Percentiles rank a stretch among this genome's conserved stretches.
phyloP scores from a whole-genome alignment of 2,888 invertebrate species.

The Plebejus argus region DNA sequence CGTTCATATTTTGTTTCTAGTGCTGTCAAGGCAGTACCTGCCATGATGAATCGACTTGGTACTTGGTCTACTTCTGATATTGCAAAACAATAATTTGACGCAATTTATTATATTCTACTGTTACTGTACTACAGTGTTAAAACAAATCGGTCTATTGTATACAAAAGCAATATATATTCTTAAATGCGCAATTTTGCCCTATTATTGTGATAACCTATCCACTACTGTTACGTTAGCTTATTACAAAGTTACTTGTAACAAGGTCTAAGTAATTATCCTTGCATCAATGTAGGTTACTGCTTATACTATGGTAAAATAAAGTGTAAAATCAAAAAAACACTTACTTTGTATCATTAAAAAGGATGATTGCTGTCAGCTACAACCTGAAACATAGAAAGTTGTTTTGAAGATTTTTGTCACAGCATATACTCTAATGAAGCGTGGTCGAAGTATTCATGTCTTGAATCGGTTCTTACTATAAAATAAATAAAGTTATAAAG shows the following conservation, averaged over 20 bases:
- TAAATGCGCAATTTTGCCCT: not conserved
- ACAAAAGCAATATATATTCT: not conserved
- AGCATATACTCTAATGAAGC: too few species aligned
- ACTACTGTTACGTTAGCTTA: not conserved
- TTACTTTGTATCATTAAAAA: not conserved
- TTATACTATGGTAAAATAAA: not conserved
- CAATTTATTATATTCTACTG: slow-evolving; percentile 15
- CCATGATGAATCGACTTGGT: slow-evolving; percentile 30
- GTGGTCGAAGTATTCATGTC: not conserved
- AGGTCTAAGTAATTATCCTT: not conserved
- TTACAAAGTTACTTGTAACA: not conserved
- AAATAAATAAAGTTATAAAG: slow-evolving; percentile 18
- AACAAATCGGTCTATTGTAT: not conserved
- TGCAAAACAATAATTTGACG: slow-evolving; percentile 23
- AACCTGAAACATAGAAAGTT: not conserved
- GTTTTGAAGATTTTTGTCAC: too few species aligned
- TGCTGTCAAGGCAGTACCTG: slow-evolving; percentile 36
- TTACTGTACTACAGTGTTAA: slow-evolving; percentile 1
- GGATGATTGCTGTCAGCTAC: not conserved
- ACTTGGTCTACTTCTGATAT: slow-evolving; percentile 32
- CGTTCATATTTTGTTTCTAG: slow-evolving; percentile 34
- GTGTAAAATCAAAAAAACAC: not conserved
- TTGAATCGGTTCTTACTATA: not conserved
- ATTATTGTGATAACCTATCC: not conserved
- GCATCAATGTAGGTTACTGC: not conserved